phyloP scores from a whole-genome alignment of 2,797 vertebrate species.

The Salarias fasciatus region DNA sequence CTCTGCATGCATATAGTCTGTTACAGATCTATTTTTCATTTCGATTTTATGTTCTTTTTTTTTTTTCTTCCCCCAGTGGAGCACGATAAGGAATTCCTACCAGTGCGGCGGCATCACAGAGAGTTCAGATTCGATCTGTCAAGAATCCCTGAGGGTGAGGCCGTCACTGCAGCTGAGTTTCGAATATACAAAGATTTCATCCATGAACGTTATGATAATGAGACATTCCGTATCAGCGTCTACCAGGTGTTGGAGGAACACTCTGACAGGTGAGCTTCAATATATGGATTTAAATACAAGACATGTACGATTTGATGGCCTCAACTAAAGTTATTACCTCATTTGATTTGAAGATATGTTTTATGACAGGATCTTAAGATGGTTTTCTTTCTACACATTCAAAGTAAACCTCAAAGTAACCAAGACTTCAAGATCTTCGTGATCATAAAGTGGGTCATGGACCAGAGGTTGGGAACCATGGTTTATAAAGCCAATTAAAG shows the following conservation, averaged over 20 bases:
- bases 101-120: slow-evolving; percentile 91
- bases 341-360: no score
- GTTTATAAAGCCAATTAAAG: no score
- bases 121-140: slow-evolving; percentile 95
- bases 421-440: no score
- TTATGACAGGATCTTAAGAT: no score
- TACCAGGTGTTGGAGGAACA: slow-evolving; percentile 93
- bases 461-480: no score
- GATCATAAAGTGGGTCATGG: no score
- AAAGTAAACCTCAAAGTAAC: no score
- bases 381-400: no score
- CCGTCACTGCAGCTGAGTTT: slow-evolving; percentile 92
- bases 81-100: slow-evolving; percentile 93
- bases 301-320: no score
- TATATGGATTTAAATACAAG: slow-evolving; percentile 31
- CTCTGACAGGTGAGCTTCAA: slow-evolving; percentile 82
- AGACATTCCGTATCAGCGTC: slow-evolving; percentile 90
- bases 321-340: no score
- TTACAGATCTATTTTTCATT: not conserved
- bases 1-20: not conserved
- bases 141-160: slow-evolving; percentile 93
- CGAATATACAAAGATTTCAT: slow-evolving; percentile 93
- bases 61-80: slow-evolving; percentile 85
- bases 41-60: not conserved
- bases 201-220: slow-evolving; percentile 86